Conservation (phyloP, 1,140 invertebrate genomes). For the Drosophila oshimai region DNA sequence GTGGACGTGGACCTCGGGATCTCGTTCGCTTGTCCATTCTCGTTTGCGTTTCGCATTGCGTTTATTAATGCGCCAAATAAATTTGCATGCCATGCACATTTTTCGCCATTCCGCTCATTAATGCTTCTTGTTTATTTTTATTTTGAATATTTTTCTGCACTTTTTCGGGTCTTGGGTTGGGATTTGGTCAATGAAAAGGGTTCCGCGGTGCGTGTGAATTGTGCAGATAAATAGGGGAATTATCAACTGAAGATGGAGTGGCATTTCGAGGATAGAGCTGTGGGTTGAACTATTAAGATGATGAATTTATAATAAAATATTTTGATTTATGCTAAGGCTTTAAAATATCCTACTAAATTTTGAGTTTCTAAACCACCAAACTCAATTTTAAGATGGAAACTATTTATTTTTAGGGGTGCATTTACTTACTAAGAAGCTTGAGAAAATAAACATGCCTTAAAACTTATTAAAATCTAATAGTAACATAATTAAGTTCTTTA, state of each 20-base stretch:
- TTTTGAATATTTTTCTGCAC: slow-evolving; percentile 20
- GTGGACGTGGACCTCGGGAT: slow-evolving; percentile 42
- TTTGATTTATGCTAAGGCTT: too few relatives aligned
- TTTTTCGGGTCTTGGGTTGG: slow-evolving; percentile 1
- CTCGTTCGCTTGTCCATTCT: slow-evolving; percentile 13
- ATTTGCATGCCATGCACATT: slow-evolving; percentile 73
- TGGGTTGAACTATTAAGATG: too few relatives aligned
- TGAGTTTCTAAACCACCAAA: too few relatives aligned
- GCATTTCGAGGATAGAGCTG: slow-evolving; percentile 4
- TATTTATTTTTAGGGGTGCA: too few relatives aligned
- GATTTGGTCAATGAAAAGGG: slow-evolving; percentile 3
- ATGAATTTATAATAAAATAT: too few relatives aligned
- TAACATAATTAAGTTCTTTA: too few relatives aligned
- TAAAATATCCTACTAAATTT: too few relatives aligned
- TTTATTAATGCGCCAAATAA: slow-evolving; percentile 73
- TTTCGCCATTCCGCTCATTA: slow-evolving; percentile 34
- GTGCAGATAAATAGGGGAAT: background rate
- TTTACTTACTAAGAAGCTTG: too few relatives aligned
- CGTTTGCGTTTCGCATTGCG: slow-evolving; percentile 36
- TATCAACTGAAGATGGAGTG: background rate
- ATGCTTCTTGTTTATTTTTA: slow-evolving; percentile 59
- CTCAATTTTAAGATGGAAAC: too few relatives aligned
- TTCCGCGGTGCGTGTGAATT: slow-evolving; percentile 22
- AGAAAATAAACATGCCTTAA: too few relatives aligned
- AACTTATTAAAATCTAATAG: too few relatives aligned